Evolutionary conservation across 1,140 invertebrate species (phyloP), one percentile per base, ranked within the genome.

Genomic region (Drosophila jambulina): DNA sequence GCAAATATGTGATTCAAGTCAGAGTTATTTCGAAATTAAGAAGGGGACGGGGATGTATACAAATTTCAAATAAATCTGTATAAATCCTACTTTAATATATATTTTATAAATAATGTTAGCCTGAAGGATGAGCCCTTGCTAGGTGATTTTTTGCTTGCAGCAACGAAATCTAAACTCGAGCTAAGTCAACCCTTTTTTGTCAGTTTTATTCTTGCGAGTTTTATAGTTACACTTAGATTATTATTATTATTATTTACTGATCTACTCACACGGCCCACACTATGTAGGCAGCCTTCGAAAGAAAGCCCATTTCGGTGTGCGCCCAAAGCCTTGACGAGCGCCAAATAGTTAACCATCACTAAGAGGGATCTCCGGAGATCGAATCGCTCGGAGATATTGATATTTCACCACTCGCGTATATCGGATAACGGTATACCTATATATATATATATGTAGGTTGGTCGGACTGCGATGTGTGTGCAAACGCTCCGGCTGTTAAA

Each of bases 181-280:
- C 17, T 2, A n/a, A 45, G 27, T 9, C 7, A 45, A 42, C 27
- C 27, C 19, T 21, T 59, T 15, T 12, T n/a, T 36, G 7, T n/a
- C n/a, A n/a, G n/a, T n/a, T n/a, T n/a, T n/a, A n/a, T n/a, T n/a
- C n/a, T n/a, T n/a, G n/a, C n/a, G n/a, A n/a, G n/a, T n/a, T 29
- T 49, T 29, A 3, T 19, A 51, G 3, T 17, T 25, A 25, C 3
- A 15, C 13, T 2, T 3, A 21, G 7, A 3, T 17, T 43, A n/a
- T 4, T 10, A 12, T 15, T 59, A n/a, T 4, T 4, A 8, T 8
- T 6, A 29, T 19, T 3, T 3, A 6, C 10, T 8, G 9, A 63
- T 34, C 12, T 19, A 96, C 95, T 96, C 93, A 96, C 95, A 96
- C 95, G 93, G 95, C 95, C 94, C 95, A 96, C 88, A 96, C 94